Evolutionary conservation across 2,888 invertebrate genomes (phyloP).

Genomic region (Philonicus albiceps): DNA sequence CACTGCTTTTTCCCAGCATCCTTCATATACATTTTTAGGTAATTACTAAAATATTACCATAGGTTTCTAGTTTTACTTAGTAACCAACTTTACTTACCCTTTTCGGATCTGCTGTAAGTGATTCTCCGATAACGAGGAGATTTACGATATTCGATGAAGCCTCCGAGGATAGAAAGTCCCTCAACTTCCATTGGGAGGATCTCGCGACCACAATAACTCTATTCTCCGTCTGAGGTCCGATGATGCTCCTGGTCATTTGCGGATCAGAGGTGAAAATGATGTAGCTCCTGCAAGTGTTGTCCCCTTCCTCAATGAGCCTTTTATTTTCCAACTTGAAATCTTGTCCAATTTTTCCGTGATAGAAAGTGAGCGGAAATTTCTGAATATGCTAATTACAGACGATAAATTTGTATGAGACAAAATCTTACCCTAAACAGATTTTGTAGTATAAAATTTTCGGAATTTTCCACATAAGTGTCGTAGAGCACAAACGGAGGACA

Average conservation of each 20-base stretch:
- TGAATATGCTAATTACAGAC: constrained; percentile 42
- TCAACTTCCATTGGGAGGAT: constrained; percentile 78
- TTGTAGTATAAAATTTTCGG: constrained; percentile 68
- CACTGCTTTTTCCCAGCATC: too few relatives aligned
- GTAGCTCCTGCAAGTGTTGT: constrained; percentile 69
- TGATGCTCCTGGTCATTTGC: constrained; percentile 66
- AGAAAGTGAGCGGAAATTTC: constrained; percentile 66
- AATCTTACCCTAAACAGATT: constrained; percentile 64
- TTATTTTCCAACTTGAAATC: constrained; percentile 64
- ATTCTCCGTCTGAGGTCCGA: constrained; percentile 70
- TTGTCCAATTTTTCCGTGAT: constrained; percentile 70
- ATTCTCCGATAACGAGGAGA: constrained; percentile 74
- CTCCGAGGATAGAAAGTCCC: constrained; percentile 72
- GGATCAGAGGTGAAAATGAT: constrained; percentile 75
- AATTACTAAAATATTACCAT: too few relatives aligned
- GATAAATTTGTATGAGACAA: not conserved
- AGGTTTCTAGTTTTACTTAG: too few relatives aligned
- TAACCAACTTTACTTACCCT: constrained; percentile 59
- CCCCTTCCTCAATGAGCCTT: constrained; percentile 53
- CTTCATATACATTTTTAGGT: too few relatives aligned
- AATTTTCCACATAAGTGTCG: constrained; percentile 68
- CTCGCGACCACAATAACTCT: constrained; percentile 74
- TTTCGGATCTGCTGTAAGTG: constrained; percentile 66
- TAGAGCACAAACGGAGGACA: constrained; percentile 75
- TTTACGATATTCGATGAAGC: constrained; percentile 73